Percentiles rank a stretch among this genome's conserved stretches.
Conservation (phyloP, 2,888 invertebrate species). For the Hirtodrosophila cameraria region DNA sequence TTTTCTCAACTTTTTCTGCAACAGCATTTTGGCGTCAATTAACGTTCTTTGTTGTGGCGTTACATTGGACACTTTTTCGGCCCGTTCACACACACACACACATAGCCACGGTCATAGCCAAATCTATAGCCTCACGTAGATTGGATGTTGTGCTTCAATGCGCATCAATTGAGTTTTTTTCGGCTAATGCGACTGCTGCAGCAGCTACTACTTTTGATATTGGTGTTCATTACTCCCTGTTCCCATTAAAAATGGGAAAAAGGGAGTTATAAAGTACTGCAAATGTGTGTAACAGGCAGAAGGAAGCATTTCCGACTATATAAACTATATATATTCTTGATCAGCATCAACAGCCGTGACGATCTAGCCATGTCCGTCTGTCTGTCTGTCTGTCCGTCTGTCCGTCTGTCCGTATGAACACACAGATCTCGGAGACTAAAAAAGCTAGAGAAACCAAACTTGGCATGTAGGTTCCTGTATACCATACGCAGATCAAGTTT, state of each 20-base stretch:
- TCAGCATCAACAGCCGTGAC: no score
- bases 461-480: no score
- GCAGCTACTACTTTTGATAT: conserved; percentile 12
- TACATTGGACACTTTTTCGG: conserved; percentile 82
- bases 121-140: conserved; percentile 67
- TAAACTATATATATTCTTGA: no score
- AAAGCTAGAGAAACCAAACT: no score
- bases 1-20: conserved; percentile 29
- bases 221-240: no score
- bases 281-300: no score
- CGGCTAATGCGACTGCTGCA: conserved; percentile 2
- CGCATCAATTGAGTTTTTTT: conserved; percentile 36
- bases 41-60: conserved; percentile 83
- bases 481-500: no score
- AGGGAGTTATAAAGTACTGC: neutral
- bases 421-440: no score
- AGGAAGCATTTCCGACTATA: no score
- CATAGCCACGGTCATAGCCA: conserved; percentile 52
- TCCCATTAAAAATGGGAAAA: neutral
- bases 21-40: conserved; percentile 81
- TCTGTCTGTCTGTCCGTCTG: no score
- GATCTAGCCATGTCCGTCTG: no score
- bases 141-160: conserved; percentile 74
- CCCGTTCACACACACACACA: conserved; percentile 41
- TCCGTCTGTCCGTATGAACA: no score